Base-by-base conservation (phyloP, 2,888 invertebrate species). In the Andrena bicolor region DNA sequence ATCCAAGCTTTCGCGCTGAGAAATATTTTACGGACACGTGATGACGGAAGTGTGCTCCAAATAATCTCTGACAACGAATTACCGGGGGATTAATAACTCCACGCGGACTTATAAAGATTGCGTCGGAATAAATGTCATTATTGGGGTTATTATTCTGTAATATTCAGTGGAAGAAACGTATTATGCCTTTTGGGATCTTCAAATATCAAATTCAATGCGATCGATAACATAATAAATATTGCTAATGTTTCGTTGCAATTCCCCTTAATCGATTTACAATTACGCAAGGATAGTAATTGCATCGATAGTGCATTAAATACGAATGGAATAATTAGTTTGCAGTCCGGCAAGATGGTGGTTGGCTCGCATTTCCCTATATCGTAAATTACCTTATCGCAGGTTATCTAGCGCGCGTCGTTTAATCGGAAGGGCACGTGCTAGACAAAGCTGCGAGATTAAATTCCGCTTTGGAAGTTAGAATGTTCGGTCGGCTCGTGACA, bases 311-410 rank as follows among this genome's bases (percentile, higher is more conserved):
- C 28, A 13, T n/a, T 8, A 49, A 16, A 30, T 1, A 49, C 48
- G 35, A 28, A 26, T n/a, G 35, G 16, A 53, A 35, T 56, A 64
- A 65, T 73, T 1, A 65, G 65, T 65, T 64, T 65, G 28, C 32
- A 35, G 7, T 13, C 4, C 3, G 20, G 51, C n/a, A 28, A 64
- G 23, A 58, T 20, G 20, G 1, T 30, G 20, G 16, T 26, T n/a
- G 28, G 28, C 13, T 20, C 6, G 10, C 48, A 60, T 60, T 61
- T 73, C 60, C 8, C 23, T 60, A 51, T 30, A 60, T 13, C 65
- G 35, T 51, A 51, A 73, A 66, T 66, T 30, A 41, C 16, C 35
- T 73, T 73, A 73, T 51, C 65, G 23, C 8, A 28, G 49, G 66
- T 60, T 28, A 51, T 13, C 35, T 60, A 28, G 60, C 26, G 28